phyloP scores from a whole-genome alignment of 2,113 vertebrate genomes.

The Myanophis thanlyinensis region DNA sequence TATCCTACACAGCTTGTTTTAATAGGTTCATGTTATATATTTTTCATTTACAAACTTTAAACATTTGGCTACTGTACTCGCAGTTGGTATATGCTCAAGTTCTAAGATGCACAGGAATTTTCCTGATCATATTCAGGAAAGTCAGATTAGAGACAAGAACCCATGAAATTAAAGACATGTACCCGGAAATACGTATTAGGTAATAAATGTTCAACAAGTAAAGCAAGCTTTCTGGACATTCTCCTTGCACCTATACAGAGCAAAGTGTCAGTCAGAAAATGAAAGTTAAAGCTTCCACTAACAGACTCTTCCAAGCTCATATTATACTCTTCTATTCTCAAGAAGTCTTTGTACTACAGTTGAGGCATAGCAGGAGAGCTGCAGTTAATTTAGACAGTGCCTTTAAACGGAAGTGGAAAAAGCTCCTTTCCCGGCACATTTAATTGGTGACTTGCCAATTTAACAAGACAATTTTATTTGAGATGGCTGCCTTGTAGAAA shows the following conservation, averaged over 20 bases:
- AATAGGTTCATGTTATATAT: not conserved
- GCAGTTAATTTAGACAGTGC: conserved; percentile 46
- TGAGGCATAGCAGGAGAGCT: conserved; percentile 57
- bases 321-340: conserved; percentile 57
- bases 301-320: conserved; percentile 46
- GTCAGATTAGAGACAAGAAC: not conserved
- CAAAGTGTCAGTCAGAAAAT: not conserved
- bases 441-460: not conserved
- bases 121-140: not conserved
- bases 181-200: not conserved
- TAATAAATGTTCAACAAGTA: not conserved
- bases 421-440: not conserved
- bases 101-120: not conserved
- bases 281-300: conserved; percentile 47
- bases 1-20: not conserved
- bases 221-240: not conserved
- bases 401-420: conserved; percentile 12
- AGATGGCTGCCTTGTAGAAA: not conserved
- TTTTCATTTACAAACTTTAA: not conserved
- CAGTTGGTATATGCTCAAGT: not conserved
- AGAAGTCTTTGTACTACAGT: conserved; percentile 58
- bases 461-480: not conserved
- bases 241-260: conserved; percentile 38
- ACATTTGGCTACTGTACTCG: not conserved
- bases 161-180: not conserved